Base-by-base conservation (phyloP, 2,888 invertebrate species). In the Nemotelus pantherinus region DNA sequence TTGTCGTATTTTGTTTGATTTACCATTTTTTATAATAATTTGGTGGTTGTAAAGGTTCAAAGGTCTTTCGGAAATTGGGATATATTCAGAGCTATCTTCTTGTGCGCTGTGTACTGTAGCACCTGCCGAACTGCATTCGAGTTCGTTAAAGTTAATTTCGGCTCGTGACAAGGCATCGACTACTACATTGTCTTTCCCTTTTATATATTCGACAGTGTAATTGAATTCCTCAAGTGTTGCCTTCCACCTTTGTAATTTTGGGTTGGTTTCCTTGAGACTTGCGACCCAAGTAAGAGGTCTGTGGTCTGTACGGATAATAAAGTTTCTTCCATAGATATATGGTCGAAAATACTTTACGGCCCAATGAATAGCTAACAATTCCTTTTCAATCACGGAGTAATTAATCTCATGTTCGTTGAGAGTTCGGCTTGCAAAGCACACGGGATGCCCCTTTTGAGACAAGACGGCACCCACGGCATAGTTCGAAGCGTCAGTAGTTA, bases 341-440 rank as follows among this genome's bases (percentile, higher is more conserved):
- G 80, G 77, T 6, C 74, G 64, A 50, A 81, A 81, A 77, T 80
- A 80, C 70, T 80, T 78, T 9, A 71, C 57, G 3, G 78, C 55
- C 79, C 80, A 79, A 10, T 80, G 77, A 7, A 80, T 80, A 7
- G 77, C 76, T 3, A 80, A 25, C 25, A 58, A 25, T 58, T 58
- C 58, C 58, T 58, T 58, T 58, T 58, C 25, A 58, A 25, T 25
- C 25, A 25, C 25, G 25, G 25, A 25, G 25, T 25, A 25, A n/a
- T 58, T 58, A 58, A 58, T 58, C 58, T 58, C 58, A n/a, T 58
- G 58, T 58, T 7, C 9, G 25, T 58, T 58, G 25, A 58, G 58
- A 58, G 58, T 58, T 5, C 58, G 25, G 25, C 58, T 58, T n/a
- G 58, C 58, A 25, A 58, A 58, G n/a, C 67, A 45, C 44, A 67